Evolutionary conservation across 2,888 invertebrate genomes (phyloP), one percentile per base, ranked within the genome.

Genomic region (Sialis lutaria): DNA sequence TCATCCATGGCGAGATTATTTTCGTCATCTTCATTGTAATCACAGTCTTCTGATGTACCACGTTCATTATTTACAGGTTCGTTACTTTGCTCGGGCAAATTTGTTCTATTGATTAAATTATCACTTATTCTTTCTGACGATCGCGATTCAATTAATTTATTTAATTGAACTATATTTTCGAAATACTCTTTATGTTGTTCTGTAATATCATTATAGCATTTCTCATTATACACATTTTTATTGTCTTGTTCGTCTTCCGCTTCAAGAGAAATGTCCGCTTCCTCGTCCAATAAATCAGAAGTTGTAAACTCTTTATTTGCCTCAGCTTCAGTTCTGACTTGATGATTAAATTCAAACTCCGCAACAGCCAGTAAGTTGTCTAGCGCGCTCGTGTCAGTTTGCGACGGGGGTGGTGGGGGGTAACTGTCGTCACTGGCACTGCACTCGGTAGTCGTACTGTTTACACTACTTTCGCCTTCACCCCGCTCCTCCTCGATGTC

Each of bases 331-430:
- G 13, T 32, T 33, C 47, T 42, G 33, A 47, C 35, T 39, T 51
- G 51, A 33, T 76, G 75, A 60, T 74, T 73, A 57, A 76, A 72
- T 62, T 76, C 76, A 46, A 76, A 67, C 62, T 77, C 76, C 50
- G 77, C 77, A 49, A 77, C 77, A 47, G 77, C 77, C 49, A 77
- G 68, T 56, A 77, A 64, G 62, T 71, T 76, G 60, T 76, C 76
- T 55, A 76, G 68, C 56, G 75, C 75, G 50, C 59, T 66, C 58
- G 60, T 60, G 60, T 64, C 65, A 55, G 60, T 58, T 10, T 34
- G 60, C 58, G 72, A 70, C 46, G 69, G 52, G 48, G 59, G 54
- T 46, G 55, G 58, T 53, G 56, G 55, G 48, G 58, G 56, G 22
- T 22, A 22, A 22, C 22, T 22, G 22, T 22, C 22, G 22, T 22